Evolutionary conservation across 53 echinoderm and acorn worm genomes (phyloP).

Genomic region (Hippasteria phrygiana): DNA sequence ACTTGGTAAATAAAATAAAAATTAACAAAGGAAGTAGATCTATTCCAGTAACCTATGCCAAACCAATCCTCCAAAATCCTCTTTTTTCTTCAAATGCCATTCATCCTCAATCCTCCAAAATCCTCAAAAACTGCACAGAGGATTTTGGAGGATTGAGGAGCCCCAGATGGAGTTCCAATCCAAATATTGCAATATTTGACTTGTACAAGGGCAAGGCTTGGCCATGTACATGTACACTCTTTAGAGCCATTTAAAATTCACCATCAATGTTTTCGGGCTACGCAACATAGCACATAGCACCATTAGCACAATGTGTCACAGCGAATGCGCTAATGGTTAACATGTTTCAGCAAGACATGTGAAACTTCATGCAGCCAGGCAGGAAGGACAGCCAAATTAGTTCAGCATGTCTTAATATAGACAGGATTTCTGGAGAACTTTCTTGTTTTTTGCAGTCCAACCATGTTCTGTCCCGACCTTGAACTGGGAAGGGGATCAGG

Average conservation of each 20-base stretch:
- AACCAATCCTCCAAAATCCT: no score
- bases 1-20: no score
- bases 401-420: conserved; percentile 1
- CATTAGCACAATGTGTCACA: not conserved
- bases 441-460: conserved; percentile 20
- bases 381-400: conserved; percentile 14
- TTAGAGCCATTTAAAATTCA: not conserved
- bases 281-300: not conserved
- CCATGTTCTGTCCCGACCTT: not conserved
- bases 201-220: no score
- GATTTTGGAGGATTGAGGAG: no score
- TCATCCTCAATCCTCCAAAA: no score
- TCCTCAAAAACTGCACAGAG: no score
- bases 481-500: not conserved
- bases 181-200: no score
- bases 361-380: not conserved
- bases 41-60: no score
- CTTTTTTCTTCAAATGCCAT: no score
- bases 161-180: no score
- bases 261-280: not conserved
- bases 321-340: not conserved
- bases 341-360: not conserved
- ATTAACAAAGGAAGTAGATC: no score
- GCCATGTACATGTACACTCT: no score
- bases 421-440: not conserved